phyloP scores from a whole-genome alignment of 2,797 vertebrate species.

The Eupleurogrammus muticus region DNA sequence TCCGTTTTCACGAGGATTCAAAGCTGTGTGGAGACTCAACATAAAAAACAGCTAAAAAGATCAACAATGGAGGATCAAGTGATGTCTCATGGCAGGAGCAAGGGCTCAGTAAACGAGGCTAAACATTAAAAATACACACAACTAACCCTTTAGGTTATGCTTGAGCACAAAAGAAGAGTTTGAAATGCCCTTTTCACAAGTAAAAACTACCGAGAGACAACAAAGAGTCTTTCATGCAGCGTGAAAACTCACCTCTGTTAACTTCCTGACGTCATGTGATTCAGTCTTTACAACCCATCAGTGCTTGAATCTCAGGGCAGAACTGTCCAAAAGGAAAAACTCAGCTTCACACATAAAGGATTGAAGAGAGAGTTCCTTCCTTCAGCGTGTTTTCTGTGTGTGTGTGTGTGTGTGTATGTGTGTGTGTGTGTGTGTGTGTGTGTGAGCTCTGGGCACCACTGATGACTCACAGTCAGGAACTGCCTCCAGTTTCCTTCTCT shows the following conservation, averaged over 20 bases:
- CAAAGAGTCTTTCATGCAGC: slow-evolving; percentile 25
- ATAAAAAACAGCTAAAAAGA: too few relatives aligned
- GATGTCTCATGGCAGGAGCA: slow-evolving; percentile 8
- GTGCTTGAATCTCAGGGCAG: background rate
- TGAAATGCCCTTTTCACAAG: background rate
- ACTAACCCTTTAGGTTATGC: background rate
- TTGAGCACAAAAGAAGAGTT: slow-evolving; percentile 1
- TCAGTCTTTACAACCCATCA: slow-evolving; percentile 15
- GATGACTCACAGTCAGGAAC: slow-evolving; percentile 67
- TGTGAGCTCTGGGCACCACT: slow-evolving; percentile 17
- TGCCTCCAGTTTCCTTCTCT: slow-evolving; percentile 55
- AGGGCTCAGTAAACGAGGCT: background rate
- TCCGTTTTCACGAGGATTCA: too few relatives aligned
- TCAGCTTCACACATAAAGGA: background rate
- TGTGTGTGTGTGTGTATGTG: slow-evolving; percentile 19
- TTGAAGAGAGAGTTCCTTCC: slow-evolving; percentile 12
- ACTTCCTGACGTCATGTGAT: slow-evolving; percentile 30
- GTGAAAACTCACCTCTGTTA: slow-evolving; percentile 60
- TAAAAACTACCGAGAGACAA: slow-evolving; percentile 11
- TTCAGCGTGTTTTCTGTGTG: slow-evolving; percentile 7
- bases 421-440: slow-evolving; percentile 19
- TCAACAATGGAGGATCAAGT: background rate
- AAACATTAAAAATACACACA: too few relatives aligned
- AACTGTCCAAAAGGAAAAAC: slow-evolving; percentile 10
- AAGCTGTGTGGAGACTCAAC: too few relatives aligned